These are phyloP conservation scores for Acanthis flammea DNA, from an alignment of 2,797 vertebrate species.

Conservation along the genomic window DNA sequence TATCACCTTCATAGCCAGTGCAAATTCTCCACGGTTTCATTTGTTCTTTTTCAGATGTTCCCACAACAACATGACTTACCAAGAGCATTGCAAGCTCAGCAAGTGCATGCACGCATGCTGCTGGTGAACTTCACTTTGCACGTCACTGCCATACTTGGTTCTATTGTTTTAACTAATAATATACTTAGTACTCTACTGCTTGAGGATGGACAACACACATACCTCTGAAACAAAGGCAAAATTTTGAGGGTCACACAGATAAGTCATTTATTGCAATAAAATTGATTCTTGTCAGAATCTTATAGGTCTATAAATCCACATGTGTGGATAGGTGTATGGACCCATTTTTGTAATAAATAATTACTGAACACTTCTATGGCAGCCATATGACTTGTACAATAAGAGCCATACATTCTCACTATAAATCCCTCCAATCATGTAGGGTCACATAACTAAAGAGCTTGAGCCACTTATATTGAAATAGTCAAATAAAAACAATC, in stretches of 20 bases:
- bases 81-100: neutral
- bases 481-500: neutral
- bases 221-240: neutral
- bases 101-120: fast-evolving
- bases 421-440: neutral
- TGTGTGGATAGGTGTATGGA: neutral
- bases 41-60: neutral
- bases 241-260: neutral
- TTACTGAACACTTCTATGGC: neutral
- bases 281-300: neutral
- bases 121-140: neutral
- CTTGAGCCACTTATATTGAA: neutral
- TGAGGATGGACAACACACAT: neutral
- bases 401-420: neutral
- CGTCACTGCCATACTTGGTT: neutral
- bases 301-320: neutral
- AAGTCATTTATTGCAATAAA: neutral
- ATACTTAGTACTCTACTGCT: neutral
- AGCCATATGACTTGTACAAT: neutral
- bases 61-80: neutral
- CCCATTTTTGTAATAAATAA: neutral
- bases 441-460: neutral
- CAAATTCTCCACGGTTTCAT: neutral
- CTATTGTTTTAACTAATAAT: neutral
- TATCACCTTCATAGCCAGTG: neutral